These are phyloP conservation scores for Drosophila asahinai DNA, from an alignment of 1,140 invertebrate genomes.

Conservation along the genomic window DNA sequence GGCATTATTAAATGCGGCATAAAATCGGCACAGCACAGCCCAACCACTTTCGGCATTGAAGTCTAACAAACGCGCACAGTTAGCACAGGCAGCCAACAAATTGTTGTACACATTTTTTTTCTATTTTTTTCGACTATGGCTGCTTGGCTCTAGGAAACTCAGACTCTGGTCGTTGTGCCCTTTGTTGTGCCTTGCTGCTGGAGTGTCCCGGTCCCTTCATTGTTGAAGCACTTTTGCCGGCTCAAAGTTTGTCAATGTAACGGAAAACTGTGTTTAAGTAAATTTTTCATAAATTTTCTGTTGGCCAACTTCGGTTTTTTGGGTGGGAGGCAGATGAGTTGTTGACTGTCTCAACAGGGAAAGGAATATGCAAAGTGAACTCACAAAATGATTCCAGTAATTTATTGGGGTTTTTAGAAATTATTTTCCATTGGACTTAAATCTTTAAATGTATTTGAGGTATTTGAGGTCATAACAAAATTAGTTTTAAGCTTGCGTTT, in stretches of 20 bases:
- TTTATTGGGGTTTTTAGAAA: not conserved
- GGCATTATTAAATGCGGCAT: conserved; percentile 82
- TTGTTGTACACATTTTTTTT: conserved; percentile 55
- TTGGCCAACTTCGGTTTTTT: conserved; percentile 20
- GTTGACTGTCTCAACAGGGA: conserved; percentile 21
- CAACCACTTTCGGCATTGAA: conserved; percentile 57
- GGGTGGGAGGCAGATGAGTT: conserved; percentile 17
- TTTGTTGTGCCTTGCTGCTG: conserved; percentile 59
- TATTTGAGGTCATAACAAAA: not conserved
- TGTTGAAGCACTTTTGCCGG: conserved; percentile 65
- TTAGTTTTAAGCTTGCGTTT: not conserved
- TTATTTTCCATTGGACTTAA: not conserved
- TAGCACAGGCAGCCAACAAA: conserved; percentile 73
- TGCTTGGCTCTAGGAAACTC: conserved; percentile 11
- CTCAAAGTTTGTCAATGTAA: conserved; percentile 80
- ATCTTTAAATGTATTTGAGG: not conserved
- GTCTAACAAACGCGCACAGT: conserved; percentile 79
- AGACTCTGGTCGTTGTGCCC: conserved; percentile 22
- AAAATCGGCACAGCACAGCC: conserved; percentile 59
- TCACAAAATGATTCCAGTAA: not conserved
- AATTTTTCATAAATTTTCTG: conserved; percentile 74
- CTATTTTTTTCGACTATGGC: conserved; percentile 28
- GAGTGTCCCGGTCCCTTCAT: conserved; percentile 46
- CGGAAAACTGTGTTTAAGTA: conserved; percentile 82
- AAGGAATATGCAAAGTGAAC: conserved; percentile 24